A percentile compares a stretch with the other conserved stretches of the same genome.
Evolutionary conservation across 2,797 vertebrate species (phyloP).

Genomic region (Hapalemur alaotrensis): DNA sequence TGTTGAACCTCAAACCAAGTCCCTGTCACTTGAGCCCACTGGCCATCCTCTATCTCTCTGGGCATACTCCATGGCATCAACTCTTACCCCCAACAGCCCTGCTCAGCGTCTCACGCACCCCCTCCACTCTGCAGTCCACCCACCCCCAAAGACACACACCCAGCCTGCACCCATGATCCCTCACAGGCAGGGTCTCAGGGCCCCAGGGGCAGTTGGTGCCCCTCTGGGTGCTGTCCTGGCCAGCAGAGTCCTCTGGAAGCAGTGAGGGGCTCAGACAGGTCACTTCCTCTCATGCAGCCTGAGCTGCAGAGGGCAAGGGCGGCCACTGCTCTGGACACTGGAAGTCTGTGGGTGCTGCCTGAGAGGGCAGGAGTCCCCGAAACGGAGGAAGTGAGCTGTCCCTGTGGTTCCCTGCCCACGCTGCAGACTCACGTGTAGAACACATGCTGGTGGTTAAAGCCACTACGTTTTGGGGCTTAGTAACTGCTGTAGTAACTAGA

Average conservation of each 20-base stretch:
- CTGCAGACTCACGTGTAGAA: not conserved
- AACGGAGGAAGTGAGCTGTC: not conserved
- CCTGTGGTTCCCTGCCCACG: not conserved
- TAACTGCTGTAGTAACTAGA: not conserved
- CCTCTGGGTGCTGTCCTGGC: not conserved
- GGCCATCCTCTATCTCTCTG: not conserved
- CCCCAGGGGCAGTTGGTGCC: rapidly evolving
- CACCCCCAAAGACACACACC: not conserved
- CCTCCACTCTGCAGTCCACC: too few species aligned
- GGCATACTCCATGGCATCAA: not conserved
- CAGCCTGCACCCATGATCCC: not conserved
- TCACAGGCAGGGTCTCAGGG: not conserved
- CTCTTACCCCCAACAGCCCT: not conserved
- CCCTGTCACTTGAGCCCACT: not conserved
- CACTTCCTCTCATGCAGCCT: not conserved
- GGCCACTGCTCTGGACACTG: rapidly evolving
- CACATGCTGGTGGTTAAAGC: not conserved
- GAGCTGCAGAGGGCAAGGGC: not conserved
- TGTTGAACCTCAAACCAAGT: not conserved
- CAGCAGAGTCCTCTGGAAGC: too few species aligned
- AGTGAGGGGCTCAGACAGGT: not conserved
- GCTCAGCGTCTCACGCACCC: not conserved
- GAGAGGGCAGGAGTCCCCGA: not conserved
- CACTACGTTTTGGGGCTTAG: not conserved
- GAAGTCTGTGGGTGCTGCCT: not conserved